phyloP scores from a whole-genome alignment of 2,888 invertebrate species.

The Cecidostiba fungosa region DNA sequence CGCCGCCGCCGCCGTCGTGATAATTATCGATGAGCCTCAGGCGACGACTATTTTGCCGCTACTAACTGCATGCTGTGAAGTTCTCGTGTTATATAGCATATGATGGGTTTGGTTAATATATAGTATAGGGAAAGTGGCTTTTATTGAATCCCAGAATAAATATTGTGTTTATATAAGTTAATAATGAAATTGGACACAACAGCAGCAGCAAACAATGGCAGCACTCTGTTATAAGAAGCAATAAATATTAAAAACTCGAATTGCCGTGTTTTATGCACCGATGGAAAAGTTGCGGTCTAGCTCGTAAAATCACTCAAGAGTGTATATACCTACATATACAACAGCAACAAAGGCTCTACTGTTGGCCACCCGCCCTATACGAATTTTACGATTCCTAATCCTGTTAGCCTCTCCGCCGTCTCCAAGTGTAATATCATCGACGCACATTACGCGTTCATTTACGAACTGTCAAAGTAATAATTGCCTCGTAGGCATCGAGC shows the following conservation, averaged over 20 bases:
- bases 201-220: no score
- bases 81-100: not conserved
- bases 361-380: not conserved
- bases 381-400: slow-evolving; percentile 48
- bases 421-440: not conserved
- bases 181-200: no score
- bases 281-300: no score
- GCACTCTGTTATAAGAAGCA: no score
- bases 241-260: not conserved
- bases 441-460: slow-evolving; percentile 55
- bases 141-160: slow-evolving; percentile 36
- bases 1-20: slow-evolving; percentile 10
- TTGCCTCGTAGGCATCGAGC: slow-evolving; percentile 37
- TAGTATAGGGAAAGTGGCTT: not conserved
- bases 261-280: no score
- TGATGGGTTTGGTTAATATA: not conserved
- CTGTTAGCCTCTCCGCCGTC: slow-evolving; percentile 16
- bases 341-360: slow-evolving; percentile 26
- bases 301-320: slow-evolving; percentile 46
- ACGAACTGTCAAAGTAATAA: slow-evolving; percentile 54
- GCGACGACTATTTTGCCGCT: not conserved
- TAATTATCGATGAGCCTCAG: slow-evolving; percentile 56
- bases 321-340: not conserved
- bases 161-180: no score
- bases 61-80: not conserved